Evolutionary conservation across 2,888 invertebrate genomes (phyloP), one percentile per base, ranked within the genome.

Genomic region (Orthosia incerta): DNA sequence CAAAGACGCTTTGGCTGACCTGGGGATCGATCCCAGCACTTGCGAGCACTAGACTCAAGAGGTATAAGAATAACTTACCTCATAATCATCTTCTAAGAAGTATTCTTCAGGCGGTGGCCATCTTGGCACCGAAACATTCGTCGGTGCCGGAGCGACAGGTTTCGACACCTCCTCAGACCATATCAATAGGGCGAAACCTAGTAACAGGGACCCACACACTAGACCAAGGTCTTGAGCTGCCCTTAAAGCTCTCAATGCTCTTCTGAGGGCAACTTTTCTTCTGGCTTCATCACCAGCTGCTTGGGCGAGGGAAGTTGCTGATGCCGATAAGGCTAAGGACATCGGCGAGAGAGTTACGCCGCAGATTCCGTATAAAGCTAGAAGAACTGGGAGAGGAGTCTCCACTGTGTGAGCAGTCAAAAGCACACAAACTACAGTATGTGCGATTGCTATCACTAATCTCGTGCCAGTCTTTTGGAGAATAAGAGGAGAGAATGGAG

Each of bases 321-420:
- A 97, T 2, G 97, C 97, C 2, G 97, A 96, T 55, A 97, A 86
- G 0, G 97, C 96, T 46, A 97, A 90, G 0, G 97, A 97, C 88
- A 97, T 94, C 71, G 97, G 97, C 3, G 97, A 97, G 83, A 97
- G 94, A 72, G 97, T 92, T 4, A 97, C 83, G 0, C 98, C 98
- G 83, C 95, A 95, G 23, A 94, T 82, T 5, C 92, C 95, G 72
- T 96, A 96, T 46, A 96, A 86, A n/a, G 91, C 90, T 3, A 95
- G 89, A 45, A 96, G 87, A 20, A 95, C 89, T 12, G 94, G 87
- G 3, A 95, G 79, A 1, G 96, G 95, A 31, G 94, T 94, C 1
- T 91, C 93, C 26, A 95, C 90, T 0, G 93, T 94, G 86, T 98
- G 98, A 55, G 97, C 97, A 3, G 96, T 94, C 62, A 98, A 94